A percentile compares a stretch with the other conserved stretches of the same genome.
Evolutionary conservation across 1,140 invertebrate species (phyloP).

Genomic region (Drosophila yakuba): DNA sequence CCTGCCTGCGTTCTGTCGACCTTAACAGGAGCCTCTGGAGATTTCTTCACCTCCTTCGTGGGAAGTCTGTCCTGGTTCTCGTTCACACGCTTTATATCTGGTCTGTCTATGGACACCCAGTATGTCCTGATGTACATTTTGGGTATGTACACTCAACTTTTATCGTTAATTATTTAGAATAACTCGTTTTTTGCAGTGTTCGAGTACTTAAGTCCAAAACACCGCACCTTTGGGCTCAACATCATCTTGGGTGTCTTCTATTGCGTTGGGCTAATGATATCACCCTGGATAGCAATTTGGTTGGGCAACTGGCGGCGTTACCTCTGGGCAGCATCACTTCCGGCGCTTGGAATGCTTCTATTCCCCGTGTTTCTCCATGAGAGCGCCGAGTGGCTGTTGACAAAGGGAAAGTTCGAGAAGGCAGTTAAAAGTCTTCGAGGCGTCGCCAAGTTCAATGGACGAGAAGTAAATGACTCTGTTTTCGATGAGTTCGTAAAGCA

Average conservation of each 20-base stretch:
- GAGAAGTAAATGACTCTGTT: slow-evolving; percentile 84
- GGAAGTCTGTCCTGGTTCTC: slow-evolving; percentile 85
- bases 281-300: slow-evolving; percentile 87
- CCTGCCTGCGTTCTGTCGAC: slow-evolving; percentile 86
- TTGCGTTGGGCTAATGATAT: slow-evolving; percentile 85
- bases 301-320: slow-evolving; percentile 86
- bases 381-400: slow-evolving; percentile 88
- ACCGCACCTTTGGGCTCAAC: slow-evolving; percentile 87
- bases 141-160: slow-evolving; percentile 74
- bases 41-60: slow-evolving; percentile 86
- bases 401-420: slow-evolving; percentile 85
- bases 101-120: slow-evolving; percentile 86
- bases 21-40: slow-evolving; percentile 85
- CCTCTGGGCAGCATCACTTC: slow-evolving; percentile 85
- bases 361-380: slow-evolving; percentile 86
- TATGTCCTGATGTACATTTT: slow-evolving; percentile 88
- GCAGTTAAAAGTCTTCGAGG: slow-evolving; percentile 86
- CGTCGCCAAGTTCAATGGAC: slow-evolving; percentile 86
- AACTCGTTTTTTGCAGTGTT: slow-evolving; percentile 83
- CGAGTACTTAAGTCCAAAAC: slow-evolving; percentile 87
- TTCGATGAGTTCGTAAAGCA: slow-evolving; percentile 82
- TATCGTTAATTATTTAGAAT: fast-evolving
- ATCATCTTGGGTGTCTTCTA: slow-evolving; percentile 87
- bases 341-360: slow-evolving; percentile 84
- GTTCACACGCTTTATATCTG: slow-evolving; percentile 86